A percentile compares a stretch with the other conserved stretches of the same genome.
Evolutionary conservation across 2,113 vertebrate genomes (phyloP).

Genomic region (Sclerurus mexicanus): DNA sequence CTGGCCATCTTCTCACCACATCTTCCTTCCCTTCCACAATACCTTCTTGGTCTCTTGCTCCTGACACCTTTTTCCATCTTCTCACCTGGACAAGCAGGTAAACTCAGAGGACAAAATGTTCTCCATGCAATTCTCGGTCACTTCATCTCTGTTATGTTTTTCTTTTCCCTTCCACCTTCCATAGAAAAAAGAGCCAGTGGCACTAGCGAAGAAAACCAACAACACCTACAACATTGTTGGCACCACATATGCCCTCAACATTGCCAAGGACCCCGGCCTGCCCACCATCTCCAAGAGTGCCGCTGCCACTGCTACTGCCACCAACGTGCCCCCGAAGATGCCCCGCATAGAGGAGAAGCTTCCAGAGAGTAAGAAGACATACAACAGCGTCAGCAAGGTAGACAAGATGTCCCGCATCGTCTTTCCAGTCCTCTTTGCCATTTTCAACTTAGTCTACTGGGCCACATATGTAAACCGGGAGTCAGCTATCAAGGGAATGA

Average conservation of each 20-base stretch:
- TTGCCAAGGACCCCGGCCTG: constrained; percentile 90
- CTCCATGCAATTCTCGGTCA: background rate
- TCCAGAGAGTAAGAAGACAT: constrained; percentile 91
- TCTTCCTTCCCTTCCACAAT: background rate
- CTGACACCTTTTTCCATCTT: background rate
- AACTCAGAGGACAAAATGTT: background rate
- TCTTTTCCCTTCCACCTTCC: background rate
- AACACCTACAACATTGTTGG: constrained; percentile 98
- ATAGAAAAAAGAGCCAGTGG: constrained; percentile 92
- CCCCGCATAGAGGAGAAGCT: constrained; percentile 87
- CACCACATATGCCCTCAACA: constrained; percentile 94
- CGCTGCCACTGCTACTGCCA: constrained; percentile 55
- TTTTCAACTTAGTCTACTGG: constrained; percentile 99
- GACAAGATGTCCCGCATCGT: constrained; percentile 99
- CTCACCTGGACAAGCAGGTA: background rate
- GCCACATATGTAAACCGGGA: constrained; percentile 97
- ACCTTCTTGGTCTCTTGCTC: background rate
- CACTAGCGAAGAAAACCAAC: constrained; percentile 93
- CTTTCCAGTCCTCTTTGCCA: constrained; percentile 97
- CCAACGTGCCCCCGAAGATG: constrained; percentile 71
- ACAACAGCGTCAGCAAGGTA: constrained; percentile 99
- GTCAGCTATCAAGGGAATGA: constrained; percentile 90
- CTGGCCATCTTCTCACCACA: background rate
- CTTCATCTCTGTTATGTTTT: background rate
- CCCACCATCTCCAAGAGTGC: constrained; percentile 92